These are phyloP conservation scores for Phyto melanocephala DNA, from an alignment of 2,888 invertebrate genomes.

Conservation along the genomic window DNA sequence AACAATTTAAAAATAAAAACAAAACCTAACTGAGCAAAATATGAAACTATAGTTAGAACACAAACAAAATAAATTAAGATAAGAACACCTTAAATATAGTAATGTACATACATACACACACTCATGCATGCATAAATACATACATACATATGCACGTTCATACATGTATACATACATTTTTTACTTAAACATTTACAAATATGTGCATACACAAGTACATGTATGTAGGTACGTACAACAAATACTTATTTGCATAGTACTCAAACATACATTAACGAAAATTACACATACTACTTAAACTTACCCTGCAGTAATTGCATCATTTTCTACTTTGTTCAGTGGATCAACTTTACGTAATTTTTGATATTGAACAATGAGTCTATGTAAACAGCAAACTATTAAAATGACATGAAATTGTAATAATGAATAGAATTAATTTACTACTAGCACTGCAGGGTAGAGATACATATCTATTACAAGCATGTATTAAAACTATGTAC, in stretches of 20 bases:
- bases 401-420: no score
- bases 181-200: neutral
- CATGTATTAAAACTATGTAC: no score
- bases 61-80: slow-evolving; percentile 57
- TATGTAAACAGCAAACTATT: no score
- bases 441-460: no score
- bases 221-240: neutral
- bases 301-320: no score
- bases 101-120: slow-evolving; percentile 1
- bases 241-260: neutral
- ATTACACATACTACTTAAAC: no score
- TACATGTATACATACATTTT: neutral
- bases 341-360: no score
- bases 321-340: no score
- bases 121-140: neutral
- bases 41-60: slow-evolving; percentile 51
- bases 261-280: no score
- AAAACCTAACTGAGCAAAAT: neutral
- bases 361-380: no score
- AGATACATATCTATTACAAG: no score
- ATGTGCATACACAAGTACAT: neutral
- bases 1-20: slow-evolving; percentile 67
- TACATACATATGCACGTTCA: neutral
- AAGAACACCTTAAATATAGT: slow-evolving; percentile 50
- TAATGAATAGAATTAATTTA: no score